These are phyloP conservation scores for Sceloporus tristichus DNA, from an alignment of 2,113 vertebrate genomes.

Conservation along the genomic window DNA sequence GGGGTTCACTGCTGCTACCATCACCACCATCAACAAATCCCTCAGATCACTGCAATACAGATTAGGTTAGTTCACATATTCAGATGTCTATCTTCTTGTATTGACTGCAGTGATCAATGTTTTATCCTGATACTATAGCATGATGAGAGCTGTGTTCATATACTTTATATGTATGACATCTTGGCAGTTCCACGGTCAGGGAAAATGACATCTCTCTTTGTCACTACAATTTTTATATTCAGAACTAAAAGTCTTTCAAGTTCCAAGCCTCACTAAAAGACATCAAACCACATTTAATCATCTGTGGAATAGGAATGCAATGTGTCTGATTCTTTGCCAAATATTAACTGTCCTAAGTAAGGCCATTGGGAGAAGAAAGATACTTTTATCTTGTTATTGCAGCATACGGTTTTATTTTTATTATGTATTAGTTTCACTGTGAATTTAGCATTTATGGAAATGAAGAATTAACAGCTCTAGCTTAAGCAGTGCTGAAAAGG, in stretches of 20 bases:
- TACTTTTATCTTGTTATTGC: slow-evolving; percentile 48
- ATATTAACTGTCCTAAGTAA: slow-evolving; percentile 60
- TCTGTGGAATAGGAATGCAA: slow-evolving; percentile 52
- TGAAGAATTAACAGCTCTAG: slow-evolving; percentile 26
- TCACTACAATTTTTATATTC: background rate
- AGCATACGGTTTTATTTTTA: slow-evolving; percentile 10
- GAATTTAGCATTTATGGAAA: slow-evolving; percentile 36
- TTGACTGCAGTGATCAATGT: background rate
- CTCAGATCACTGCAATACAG: background rate
- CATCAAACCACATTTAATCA: slow-evolving; percentile 63
- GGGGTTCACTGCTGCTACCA: background rate
- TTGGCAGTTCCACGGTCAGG: slow-evolving; percentile 2
- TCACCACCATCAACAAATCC: background rate
- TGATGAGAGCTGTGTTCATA: background rate
- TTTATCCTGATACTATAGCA: background rate
- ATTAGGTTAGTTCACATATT: background rate
- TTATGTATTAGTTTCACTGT: slow-evolving; percentile 8
- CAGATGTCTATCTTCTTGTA: background rate
- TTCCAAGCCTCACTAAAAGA: slow-evolving; percentile 25
- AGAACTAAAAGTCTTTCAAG: background rate
- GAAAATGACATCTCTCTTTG: background rate
- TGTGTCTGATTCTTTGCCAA: slow-evolving; percentile 59
- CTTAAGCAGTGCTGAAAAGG: background rate
- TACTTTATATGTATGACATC: background rate
- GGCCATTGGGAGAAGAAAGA: slow-evolving; percentile 24